Evolutionary conservation across 2,113 vertebrate species (phyloP), one percentile per base, ranked within the genome.

Genomic region (Speoplatyrhinus poulsoni): DNA sequence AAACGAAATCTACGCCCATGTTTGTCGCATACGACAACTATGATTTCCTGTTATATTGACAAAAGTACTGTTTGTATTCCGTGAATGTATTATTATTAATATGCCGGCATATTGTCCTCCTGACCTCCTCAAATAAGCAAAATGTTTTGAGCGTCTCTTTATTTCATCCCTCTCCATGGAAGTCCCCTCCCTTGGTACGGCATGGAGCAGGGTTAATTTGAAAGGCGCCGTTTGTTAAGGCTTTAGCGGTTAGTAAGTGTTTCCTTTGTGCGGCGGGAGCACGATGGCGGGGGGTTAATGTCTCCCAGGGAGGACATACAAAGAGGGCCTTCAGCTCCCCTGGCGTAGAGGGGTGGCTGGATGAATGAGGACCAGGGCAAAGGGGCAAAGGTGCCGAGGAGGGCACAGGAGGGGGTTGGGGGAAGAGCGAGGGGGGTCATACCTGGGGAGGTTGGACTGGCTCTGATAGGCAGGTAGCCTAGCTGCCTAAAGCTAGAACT

Each of bases 161-260:
- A 19, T 47, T 17, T 26, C 6, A 26, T 32, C 85, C 77, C 77
- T 83, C 65, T 82, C 72, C 64, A 76, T 36, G 75, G 73, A 61
- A 4, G 79, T 79, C 73, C 80, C 80, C 78, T 85, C 82, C 78
- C 75, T 87, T 72, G 58, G 73, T 78, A 74, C 82, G 54, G 66
- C 84, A 87, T 76, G 82, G 87, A 84, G 75, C 85, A 81, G 83
- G 86, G 87, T 86, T 89, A 83, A 82, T 86, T 87, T 93, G 87
- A 91, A 92, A 91, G 88, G 80, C 86, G 61, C 72, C 88, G 87
- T 91, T 91, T 93, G 87, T 91, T 91, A 90, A 91, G 81, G 86
- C 87, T 91, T 90, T 91, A 91, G 91, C 77, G 80, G 87, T 90
- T 90, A 83, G 87, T 92, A 92, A 93, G 91, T 91, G 86, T 88